Conservation (phyloP, 2,888 invertebrate genomes). For the Calameuta pallipes region DNA sequence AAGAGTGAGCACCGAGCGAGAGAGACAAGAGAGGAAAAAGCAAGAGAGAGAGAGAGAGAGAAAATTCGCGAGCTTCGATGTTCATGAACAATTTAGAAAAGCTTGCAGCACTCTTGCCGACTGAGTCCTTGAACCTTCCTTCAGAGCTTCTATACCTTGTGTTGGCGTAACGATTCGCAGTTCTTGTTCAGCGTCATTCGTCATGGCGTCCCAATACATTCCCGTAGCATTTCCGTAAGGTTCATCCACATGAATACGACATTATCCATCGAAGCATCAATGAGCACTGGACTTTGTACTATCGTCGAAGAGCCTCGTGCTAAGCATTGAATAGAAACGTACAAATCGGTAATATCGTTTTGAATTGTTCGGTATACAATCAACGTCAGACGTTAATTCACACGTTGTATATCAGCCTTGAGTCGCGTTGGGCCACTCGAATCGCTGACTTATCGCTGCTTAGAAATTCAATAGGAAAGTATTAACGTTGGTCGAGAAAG, state of each 20-base stretch:
- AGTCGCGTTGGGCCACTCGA: background rate
- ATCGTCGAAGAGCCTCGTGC: background rate
- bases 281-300: background rate
- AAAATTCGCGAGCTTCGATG: background rate
- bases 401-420: slow-evolving; percentile 30
- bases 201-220: background rate
- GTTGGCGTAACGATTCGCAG: background rate
- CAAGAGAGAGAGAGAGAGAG: slow-evolving; percentile 9
- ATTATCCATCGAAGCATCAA: background rate
- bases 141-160: background rate
- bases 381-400: slow-evolving; percentile 33
- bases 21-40: slow-evolving; percentile 25
- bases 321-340: background rate
- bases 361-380: slow-evolving; percentile 26
- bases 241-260: background rate
- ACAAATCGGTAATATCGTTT: background rate
- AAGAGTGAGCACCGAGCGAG: slow-evolving; percentile 11
- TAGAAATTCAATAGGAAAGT: background rate
- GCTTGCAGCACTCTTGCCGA: background rate
- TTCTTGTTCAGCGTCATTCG: background rate
- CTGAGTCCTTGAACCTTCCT: background rate
- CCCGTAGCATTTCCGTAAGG: background rate
- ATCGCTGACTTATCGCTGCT: background rate
- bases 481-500: background rate
- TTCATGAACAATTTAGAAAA: background rate